These are phyloP conservation scores for Pogonocichla stellata DNA, from an alignment of 2,113 vertebrate species.

Conservation along the genomic window DNA sequence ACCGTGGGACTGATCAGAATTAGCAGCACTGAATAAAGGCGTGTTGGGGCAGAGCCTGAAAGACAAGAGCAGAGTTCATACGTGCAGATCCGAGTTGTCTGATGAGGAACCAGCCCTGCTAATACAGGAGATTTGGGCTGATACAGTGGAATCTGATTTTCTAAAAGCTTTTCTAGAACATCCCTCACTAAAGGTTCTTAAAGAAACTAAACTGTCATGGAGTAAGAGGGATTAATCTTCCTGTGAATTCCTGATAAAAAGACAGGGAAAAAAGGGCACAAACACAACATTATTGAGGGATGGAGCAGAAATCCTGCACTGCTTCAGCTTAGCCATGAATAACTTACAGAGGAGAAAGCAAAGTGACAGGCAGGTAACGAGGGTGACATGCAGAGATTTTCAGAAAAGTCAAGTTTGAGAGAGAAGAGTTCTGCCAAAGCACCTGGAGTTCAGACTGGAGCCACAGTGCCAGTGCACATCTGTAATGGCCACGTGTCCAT, in stretches of 20 bases:
- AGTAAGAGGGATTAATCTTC: slow-evolving; percentile 44
- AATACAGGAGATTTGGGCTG: slow-evolving; percentile 22
- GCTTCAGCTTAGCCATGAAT: neutral
- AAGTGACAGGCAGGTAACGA: neutral
- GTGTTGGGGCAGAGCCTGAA: neutral
- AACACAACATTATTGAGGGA: neutral
- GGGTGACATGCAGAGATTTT: neutral
- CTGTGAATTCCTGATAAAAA: neutral
- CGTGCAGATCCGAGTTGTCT: neutral
- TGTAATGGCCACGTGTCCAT: too few species aligned
- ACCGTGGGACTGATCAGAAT: neutral
- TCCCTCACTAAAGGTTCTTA: slow-evolving; percentile 51
- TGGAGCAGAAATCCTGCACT: neutral
- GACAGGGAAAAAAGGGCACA: neutral
- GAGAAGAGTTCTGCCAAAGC: neutral
- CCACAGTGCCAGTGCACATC: neutral
- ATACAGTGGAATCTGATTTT: slow-evolving; percentile 23
- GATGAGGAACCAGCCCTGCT: neutral
- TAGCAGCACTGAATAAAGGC: neutral
- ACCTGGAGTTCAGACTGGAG: neutral
- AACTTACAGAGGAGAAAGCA: neutral
- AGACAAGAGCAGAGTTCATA: neutral
- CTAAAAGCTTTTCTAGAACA: slow-evolving; percentile 49
- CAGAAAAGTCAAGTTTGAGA: neutral
- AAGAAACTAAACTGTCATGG: slow-evolving; percentile 46